Evolutionary conservation across 2,113 vertebrate species (phyloP).

Genomic region (Istiophorus platypterus): DNA sequence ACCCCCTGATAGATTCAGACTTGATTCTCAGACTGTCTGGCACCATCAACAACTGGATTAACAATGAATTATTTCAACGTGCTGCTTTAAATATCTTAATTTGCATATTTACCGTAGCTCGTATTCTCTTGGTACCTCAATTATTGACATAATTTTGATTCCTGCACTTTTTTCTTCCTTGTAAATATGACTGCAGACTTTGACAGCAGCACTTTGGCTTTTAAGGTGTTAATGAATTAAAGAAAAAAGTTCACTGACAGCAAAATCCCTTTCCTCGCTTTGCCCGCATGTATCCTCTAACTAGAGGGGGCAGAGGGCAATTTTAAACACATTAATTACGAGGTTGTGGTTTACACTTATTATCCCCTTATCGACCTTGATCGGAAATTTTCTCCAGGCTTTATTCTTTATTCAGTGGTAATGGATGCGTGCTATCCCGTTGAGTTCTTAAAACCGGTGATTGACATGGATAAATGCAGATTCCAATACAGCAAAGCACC

Average conservation of each 20-base stretch:
- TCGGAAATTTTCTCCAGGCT: slow-evolving; percentile 72
- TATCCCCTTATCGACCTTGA: slow-evolving; percentile 76
- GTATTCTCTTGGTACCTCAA: slow-evolving; percentile 17
- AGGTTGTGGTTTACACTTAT: slow-evolving; percentile 60
- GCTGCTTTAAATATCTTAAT: slow-evolving; percentile 30
- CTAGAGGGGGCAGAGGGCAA: slow-evolving; percentile 36
- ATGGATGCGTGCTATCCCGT: slow-evolving; percentile 66
- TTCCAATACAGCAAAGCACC: neutral
- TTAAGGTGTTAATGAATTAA: slow-evolving; percentile 11
- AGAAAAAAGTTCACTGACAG: slow-evolving; percentile 16
- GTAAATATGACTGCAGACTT: neutral
- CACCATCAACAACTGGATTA: slow-evolving; percentile 8
- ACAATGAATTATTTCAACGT: slow-evolving; percentile 31
- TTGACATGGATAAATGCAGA: slow-evolving; percentile 77
- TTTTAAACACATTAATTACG: slow-evolving; percentile 64
- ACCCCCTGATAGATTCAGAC: slow-evolving; percentile 4
- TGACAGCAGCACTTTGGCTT: slow-evolving; percentile 6
- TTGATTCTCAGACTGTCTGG: slow-evolving; percentile 9
- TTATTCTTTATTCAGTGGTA: slow-evolving; percentile 56
- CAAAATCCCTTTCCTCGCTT: neutral
- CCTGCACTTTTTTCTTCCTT: slow-evolving; percentile 8
- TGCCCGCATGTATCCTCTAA: slow-evolving; percentile 19
- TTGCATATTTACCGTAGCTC: slow-evolving; percentile 40
- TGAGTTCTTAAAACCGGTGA: slow-evolving; percentile 72
- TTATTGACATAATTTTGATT: slow-evolving; percentile 16